phyloP scores from a whole-genome alignment of 2,797 vertebrate species.

The Knipowitschia caucasica region DNA sequence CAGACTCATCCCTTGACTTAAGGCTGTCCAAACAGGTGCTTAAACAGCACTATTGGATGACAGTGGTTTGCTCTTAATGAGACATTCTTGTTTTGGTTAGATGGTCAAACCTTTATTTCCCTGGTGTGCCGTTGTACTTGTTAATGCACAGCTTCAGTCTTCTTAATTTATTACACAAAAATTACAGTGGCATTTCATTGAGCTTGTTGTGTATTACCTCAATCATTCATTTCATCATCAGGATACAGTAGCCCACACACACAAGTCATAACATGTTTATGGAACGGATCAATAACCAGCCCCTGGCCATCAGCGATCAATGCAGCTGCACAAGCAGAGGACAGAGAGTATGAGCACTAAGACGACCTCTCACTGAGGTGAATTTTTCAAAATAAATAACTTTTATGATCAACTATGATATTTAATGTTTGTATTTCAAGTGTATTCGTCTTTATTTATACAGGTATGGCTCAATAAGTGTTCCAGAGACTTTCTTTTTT shows the following conservation, averaged over 20 bases:
- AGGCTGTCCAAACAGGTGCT: constrained; percentile 45
- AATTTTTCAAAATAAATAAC: no score
- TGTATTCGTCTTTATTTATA: no score
- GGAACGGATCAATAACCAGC: constrained; percentile 65
- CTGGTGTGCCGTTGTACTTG: constrained; percentile 45
- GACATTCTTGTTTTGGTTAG: constrained; percentile 59
- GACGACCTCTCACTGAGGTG: constrained; percentile 1
- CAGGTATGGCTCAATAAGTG: no score
- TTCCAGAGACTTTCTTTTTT: no score
- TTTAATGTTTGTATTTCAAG: no score
- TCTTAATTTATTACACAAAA: constrained; percentile 55
- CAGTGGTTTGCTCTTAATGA: constrained; percentile 59
- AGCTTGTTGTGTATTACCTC: constrained; percentile 22
- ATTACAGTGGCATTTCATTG: constrained; percentile 54
- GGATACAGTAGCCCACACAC: constrained; percentile 13
- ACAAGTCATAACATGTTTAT: constrained; percentile 67
- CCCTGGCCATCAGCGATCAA: constrained; percentile 64
- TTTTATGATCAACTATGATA: no score
- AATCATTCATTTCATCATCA: constrained; percentile 58
- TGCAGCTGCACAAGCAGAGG: constrained; percentile 53
- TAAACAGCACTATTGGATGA: constrained; percentile 50
- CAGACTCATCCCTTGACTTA: constrained; percentile 25
- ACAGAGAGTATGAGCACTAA: constrained; percentile 43
- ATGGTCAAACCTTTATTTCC: constrained; percentile 67
- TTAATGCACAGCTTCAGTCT: constrained; percentile 51